Evolutionary conservation across 2,113 vertebrate genomes (phyloP), one percentile per base, ranked within the genome.

Genomic region (Brienomyrus brachyistius): DNA sequence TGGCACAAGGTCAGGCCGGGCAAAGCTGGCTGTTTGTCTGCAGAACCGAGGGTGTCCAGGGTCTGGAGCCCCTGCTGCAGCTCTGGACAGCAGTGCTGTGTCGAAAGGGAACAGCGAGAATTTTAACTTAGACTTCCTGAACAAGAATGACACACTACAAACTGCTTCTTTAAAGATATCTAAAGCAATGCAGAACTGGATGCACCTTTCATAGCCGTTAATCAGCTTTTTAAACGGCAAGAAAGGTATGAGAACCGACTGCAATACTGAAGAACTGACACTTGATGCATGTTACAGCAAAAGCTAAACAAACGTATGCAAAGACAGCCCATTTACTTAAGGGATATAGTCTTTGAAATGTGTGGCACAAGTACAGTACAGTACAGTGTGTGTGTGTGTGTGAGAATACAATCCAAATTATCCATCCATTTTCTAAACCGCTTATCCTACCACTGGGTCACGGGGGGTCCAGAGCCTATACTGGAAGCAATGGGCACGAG

Each of bases 31-130:
- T n/a, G 95, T 21, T 31, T 43, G 43, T 48, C 52, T 1, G 45
- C 15, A 43, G 15, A 27, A 10, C 87, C 31, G 51, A 93, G 62
- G 59, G 95, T 90, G 70, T 96, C 96, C 86, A 94, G 94, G 91
- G 96, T 96, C 92, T 96, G 96, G 90, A 96, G 94, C 93, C 96
- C 96, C n/a, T 96, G 95, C 31, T 96, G 94, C 94, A 97, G 95
- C 91, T 96, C 96, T 3, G 96, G 96, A 87, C 96, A 97, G 93
- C 96, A 97, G 90, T 96, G 96, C 96, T 96, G 27, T 17, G n/a
- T 87, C 3, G 91, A 86, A 47, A 85, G 51, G 77, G 83, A 70
- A 31, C 48, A 0, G 74, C 2, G 6, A 86, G 51, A 59, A 52
- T n/a, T 15, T 87, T 27, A 31, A 35, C 23, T 47, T 5, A 43